phyloP scores from a whole-genome alignment of 92 coral and sea anemone genomes.

The Epizoanthus illoricatus region DNA sequence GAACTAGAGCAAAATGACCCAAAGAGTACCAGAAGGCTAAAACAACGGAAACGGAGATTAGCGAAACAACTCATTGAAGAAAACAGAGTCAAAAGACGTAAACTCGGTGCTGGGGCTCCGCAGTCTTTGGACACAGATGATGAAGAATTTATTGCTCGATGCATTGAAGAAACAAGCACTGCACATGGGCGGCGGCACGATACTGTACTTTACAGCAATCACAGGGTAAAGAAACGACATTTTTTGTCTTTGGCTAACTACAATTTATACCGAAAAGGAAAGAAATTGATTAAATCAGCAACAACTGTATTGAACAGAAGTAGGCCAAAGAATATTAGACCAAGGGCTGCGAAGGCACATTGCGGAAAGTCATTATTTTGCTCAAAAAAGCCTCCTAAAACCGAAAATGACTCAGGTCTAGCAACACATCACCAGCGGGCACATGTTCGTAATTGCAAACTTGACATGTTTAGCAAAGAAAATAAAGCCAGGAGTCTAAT shows the following conservation, averaged over 20 bases:
- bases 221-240: conserved; percentile 62
- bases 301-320: conserved; percentile 56
- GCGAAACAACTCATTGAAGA: conserved; percentile 52
- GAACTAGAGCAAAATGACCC: conserved; percentile 51
- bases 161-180: conserved; percentile 30
- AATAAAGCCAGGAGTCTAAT: conserved; percentile 41
- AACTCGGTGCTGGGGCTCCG: conserved; percentile 51
- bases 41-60: conserved; percentile 48
- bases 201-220: conserved; percentile 57
- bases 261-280: conserved; percentile 41
- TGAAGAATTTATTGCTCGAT: conserved; percentile 35
- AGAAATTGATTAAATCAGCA: conserved; percentile 62
- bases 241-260: conserved; percentile 58
- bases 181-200: conserved; percentile 59
- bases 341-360: conserved; percentile 57
- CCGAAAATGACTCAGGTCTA: conserved; percentile 40
- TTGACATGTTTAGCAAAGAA: conserved; percentile 50
- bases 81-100: conserved; percentile 58
- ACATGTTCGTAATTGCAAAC: conserved; percentile 51
- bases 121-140: conserved; percentile 25
- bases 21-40: conserved; percentile 38
- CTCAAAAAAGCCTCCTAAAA: conserved; percentile 64
- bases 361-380: conserved; percentile 62
- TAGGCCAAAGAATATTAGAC: conserved; percentile 53
- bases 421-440: conserved; percentile 68